phyloP scores from a whole-genome alignment of 2,797 vertebrate genomes.

The Smutsia gigantea region DNA sequence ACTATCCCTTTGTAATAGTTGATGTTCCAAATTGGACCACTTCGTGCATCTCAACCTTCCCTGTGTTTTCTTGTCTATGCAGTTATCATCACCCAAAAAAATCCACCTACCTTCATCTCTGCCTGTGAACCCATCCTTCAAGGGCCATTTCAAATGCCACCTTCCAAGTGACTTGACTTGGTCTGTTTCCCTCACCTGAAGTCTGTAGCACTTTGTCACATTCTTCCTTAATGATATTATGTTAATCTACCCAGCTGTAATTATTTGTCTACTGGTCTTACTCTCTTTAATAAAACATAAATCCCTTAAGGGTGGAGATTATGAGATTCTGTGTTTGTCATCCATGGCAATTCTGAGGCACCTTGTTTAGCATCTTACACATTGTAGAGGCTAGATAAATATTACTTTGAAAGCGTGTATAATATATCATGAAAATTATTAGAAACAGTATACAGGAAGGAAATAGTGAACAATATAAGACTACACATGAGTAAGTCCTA shows the following conservation, averaged over 20 bases:
- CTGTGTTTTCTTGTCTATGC: not conserved
- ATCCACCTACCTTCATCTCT: not conserved
- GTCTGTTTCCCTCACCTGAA: not conserved
- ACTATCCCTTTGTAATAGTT: not conserved
- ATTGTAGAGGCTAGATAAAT: not conserved
- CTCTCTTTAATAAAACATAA: not conserved
- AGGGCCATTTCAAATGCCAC: not conserved
- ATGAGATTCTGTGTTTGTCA: not conserved
- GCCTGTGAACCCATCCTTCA: not conserved
- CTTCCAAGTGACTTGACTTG: not conserved
- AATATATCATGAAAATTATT: not conserved
- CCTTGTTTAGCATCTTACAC: not conserved
- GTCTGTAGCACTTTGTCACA: not conserved
- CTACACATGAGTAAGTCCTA: not conserved
- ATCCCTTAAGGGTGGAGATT: not conserved
- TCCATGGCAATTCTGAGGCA: not conserved
- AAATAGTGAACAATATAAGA: conserved; percentile 5
- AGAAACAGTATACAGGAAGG: not conserved
- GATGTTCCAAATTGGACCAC: not conserved
- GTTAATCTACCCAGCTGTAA: not conserved
- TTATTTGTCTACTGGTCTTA: not conserved
- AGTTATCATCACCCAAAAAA: not conserved
- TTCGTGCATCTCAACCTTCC: not conserved
- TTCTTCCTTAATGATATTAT: not conserved
- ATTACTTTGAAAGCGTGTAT: conserved; percentile 1